Evolutionary conservation across 1,140 invertebrate genomes (phyloP).

Genomic region (Heliconius eleuchia): DNA sequence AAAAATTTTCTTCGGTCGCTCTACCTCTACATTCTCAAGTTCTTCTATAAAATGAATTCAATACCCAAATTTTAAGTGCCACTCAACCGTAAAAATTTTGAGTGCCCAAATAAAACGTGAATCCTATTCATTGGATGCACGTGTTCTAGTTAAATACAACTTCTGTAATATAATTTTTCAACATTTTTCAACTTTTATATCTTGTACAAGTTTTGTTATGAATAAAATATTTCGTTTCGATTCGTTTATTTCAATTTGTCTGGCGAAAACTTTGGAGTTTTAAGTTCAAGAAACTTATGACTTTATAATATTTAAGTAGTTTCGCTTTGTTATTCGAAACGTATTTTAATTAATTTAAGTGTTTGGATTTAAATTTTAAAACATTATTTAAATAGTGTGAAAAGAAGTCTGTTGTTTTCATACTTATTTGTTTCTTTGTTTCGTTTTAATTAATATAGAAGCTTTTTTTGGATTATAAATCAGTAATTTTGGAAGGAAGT

Average conservation of each 20-base stretch:
- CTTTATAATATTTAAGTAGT: constrained; percentile 4
- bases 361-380: background rate
- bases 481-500: no score
- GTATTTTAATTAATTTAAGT: background rate
- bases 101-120: background rate
- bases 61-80: constrained; percentile 8
- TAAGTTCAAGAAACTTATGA: constrained; percentile 1
- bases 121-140: background rate
- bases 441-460: no score
- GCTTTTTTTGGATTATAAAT: no score
- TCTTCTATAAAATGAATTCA: background rate
- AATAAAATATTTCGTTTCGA: constrained; percentile 2
- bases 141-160: background rate
- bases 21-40: background rate
- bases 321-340: background rate
- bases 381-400: no score
- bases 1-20: background rate
- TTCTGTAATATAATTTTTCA: background rate
- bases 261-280: background rate
- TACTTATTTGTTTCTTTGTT: no score
- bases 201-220: constrained; percentile 3
- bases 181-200: constrained; percentile 6
- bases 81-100: constrained; percentile 1
- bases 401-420: no score
- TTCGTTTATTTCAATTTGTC: constrained; percentile 6